Percentiles rank a stretch among this genome's conserved stretches.
Conservation (phyloP, 2,888 invertebrate genomes). For the Plebejus argus region DNA sequence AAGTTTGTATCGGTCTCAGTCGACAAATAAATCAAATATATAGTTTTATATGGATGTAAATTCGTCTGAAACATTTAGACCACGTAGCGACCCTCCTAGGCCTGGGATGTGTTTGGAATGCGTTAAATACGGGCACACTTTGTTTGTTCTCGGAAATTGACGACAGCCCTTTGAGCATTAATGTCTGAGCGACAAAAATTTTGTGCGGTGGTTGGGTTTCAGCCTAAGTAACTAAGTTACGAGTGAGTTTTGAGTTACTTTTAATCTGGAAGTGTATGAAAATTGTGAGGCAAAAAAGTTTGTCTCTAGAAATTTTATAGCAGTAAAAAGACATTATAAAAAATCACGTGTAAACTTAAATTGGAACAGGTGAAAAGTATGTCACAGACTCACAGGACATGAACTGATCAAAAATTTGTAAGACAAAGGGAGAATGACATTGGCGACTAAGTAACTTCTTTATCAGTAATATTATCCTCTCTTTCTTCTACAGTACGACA, state of each 20-base stretch:
- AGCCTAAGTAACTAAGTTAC: not conserved
- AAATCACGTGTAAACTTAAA: no score
- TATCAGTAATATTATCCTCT: no score
- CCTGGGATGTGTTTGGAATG: conserved; percentile 59
- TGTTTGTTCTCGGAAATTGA: conserved; percentile 53
- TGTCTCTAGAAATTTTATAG: no score
- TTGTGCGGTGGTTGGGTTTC: not conserved
- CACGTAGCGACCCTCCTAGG: conserved; percentile 61
- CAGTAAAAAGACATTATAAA: no score
- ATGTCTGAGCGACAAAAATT: conserved; percentile 7
- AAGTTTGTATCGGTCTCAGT: conserved; percentile 6
- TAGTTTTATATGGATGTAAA: conserved; percentile 59
- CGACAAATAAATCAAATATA: conserved; percentile 18
- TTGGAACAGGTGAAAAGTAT: no score
- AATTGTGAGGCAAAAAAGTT: no score
- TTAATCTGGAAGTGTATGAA: not conserved
- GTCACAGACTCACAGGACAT: no score
- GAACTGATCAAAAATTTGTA: no score
- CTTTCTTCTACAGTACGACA: no score
- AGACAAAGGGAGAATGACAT: no score
- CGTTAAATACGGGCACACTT: conserved; percentile 58
- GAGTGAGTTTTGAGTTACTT: not conserved
- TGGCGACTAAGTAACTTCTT: no score
- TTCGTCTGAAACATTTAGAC: conserved; percentile 72
- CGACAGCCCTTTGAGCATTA: conserved; percentile 44